Evolutionary conservation across 2,113 vertebrate species (phyloP), one percentile per base, ranked within the genome.

Genomic region (Osmerus eperlanus): DNA sequence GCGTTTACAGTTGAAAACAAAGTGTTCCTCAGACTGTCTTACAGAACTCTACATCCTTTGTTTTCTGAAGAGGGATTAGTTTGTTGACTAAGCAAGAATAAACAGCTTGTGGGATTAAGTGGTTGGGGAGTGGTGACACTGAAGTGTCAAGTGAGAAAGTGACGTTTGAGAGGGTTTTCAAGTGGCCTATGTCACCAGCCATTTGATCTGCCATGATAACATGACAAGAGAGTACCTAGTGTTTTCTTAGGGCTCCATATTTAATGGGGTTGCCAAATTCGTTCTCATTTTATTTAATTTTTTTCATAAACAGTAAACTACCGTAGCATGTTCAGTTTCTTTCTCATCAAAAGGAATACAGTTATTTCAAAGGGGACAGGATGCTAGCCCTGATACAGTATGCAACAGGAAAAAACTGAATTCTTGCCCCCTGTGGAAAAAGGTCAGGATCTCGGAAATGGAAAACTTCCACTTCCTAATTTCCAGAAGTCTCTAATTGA

Each of bases 401-500:
- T 11, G 41, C 41, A 47, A 47, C 7, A 47, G 16, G 25, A 16
- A 68, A 51, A 70, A 13, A 61, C 4, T 6, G 59, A 67, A 73
- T 58, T 65, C 11, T 12, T 18, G 4, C 28, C 21, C 28, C 8
- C n/a, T 21, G 14, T n/a, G 25, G 16, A 19, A 21, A 65, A 64
- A 62, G 28, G 71, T 15, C 25, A 3, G n/a, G 41, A 60, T 78
- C 54, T 16, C n/a, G 13, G 29, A 78, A 14, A 68, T 25, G 18
- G 67, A 58, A 15, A 28, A 56, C 54, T 67, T 75, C 74, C 41
- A 70, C 58, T 73, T 82, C 41, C 16, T 65, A 28, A 68, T 75
- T 80, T 84, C 11, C 68, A 54, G 3, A 1, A 67, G 68, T 32
- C 68, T 86, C 81, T 88, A 87, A 89, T 85, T 83, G 76, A 16